phyloP scores from a whole-genome alignment of 2,888 invertebrate species.

The Cryptus viduatorius region DNA sequence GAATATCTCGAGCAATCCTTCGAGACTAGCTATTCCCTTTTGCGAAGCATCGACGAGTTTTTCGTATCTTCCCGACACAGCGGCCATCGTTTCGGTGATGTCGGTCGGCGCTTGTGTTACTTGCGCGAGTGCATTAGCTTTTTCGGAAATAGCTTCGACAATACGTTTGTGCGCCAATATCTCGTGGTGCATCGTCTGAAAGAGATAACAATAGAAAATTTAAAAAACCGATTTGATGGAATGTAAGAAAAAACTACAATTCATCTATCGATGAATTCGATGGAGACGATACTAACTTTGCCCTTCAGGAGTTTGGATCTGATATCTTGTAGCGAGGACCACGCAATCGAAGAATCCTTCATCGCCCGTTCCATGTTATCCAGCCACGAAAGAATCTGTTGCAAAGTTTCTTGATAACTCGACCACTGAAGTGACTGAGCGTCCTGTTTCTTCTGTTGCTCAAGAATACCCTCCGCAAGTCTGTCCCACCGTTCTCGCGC shows the following conservation, averaged over 20 bases:
- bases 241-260: no score
- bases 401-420: conserved; percentile 94
- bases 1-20: conserved; percentile 92
- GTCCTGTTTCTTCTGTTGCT: conserved; percentile 94
- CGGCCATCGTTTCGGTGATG: conserved; percentile 89
- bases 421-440: conserved; percentile 93
- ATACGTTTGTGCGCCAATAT: conserved; percentile 95
- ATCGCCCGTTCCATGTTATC: conserved; percentile 93
- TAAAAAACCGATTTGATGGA: conserved; percentile 25
- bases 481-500: conserved; percentile 95
- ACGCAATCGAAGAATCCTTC: conserved; percentile 90
- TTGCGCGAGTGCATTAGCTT: conserved; percentile 90
- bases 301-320: conserved; percentile 93
- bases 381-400: conserved; percentile 94
- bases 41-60: conserved; percentile 89
- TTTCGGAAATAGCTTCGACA: conserved; percentile 95
- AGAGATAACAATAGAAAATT: conserved; percentile 26
- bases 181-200: conserved; percentile 93
- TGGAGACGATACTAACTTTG: conserved; percentile 85
- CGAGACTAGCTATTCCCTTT: conserved; percentile 90
- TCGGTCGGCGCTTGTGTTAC: conserved; percentile 86
- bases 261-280: background rate
- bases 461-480: conserved; percentile 92
- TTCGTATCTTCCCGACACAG: conserved; percentile 92
- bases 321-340: conserved; percentile 94